A percentile compares a stretch with the other conserved stretches of the same genome.
These are phyloP conservation scores for Neoniphon sammara DNA, from an alignment of 2,797 vertebrate species.

Conservation along the genomic window DNA sequence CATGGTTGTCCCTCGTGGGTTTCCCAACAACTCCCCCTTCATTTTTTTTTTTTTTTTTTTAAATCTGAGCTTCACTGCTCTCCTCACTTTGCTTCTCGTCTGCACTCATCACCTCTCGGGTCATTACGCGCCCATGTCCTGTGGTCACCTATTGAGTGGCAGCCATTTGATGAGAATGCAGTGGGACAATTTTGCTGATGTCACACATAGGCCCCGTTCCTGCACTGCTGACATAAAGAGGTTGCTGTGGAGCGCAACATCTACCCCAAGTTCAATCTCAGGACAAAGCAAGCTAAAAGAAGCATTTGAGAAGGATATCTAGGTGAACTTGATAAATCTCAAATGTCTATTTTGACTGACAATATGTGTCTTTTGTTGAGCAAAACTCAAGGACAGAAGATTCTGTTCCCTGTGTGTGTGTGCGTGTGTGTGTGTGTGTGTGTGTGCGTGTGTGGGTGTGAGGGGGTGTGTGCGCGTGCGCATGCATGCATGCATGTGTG, in stretches of 20 bases:
- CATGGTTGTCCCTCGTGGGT: background rate
- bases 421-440: slow-evolving; percentile 8
- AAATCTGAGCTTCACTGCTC: slow-evolving; percentile 2
- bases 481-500: background rate
- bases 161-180: slow-evolving; percentile 70
- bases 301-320: slow-evolving; percentile 3
- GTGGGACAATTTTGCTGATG: slow-evolving; percentile 76
- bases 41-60: background rate
- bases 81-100: slow-evolving; percentile 11
- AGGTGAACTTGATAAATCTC: slow-evolving; percentile 14
- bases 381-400: slow-evolving; percentile 29
- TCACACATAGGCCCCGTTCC: slow-evolving; percentile 53
- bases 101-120: slow-evolving; percentile 54
- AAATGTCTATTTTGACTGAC: slow-evolving; percentile 27
- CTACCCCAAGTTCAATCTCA: slow-evolving; percentile 58
- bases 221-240: slow-evolving; percentile 73
- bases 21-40: slow-evolving; percentile 13
- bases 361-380: slow-evolving; percentile 22
- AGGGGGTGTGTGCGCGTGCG: slow-evolving; percentile 11
- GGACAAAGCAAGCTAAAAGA: slow-evolving; percentile 30
- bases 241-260: slow-evolving; percentile 59
- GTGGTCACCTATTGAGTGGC: slow-evolving; percentile 68
- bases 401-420: slow-evolving; percentile 31
- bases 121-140: slow-evolving; percentile 57
- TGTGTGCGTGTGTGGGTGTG: slow-evolving; percentile 29